Base-by-base conservation (phyloP, 2,888 invertebrate species). In the Hylaea fasciaria region DNA sequence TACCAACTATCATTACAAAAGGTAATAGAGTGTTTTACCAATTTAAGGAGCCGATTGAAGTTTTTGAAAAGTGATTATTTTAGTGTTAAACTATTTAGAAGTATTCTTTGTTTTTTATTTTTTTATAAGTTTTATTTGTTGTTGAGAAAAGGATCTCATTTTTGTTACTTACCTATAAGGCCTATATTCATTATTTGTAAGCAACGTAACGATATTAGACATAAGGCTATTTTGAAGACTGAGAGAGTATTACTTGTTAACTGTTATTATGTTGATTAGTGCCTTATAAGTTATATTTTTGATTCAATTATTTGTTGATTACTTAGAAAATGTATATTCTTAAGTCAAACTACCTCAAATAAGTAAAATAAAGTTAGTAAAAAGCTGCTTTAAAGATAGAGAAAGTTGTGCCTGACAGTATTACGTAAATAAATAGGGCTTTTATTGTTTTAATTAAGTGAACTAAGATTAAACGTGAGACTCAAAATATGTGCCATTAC, bases 1-100 rank as follows among this genome's bases (percentile, higher is more conserved):
- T 65, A 59, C 66, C 64, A 50, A 58, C 62, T 40, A 41, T 71
- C 44, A 35, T 67, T 56, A 57, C 60, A 39, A 63, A 70, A 45
- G 55, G 61, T 51, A 45, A 53, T 12, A 67, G 57, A 52, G 60
- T 59, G 12, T 65, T 63, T 62, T 68, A 68, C 57, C 64, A 62
- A 62, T 68, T 66, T 62, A 48, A 56, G 13, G 47, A 64, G 14
- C 0, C 54, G 12, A 57, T 57, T 61, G 54, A 57, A 57, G 54
- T 57, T 44, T 52, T 44, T 17, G 55, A 52, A 48, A 53, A 60
- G 44, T 56, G 12, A 55, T 54, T 59, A 13, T 52, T 59, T 45
- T 28, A n/a, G 22, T 45, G 2, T 45, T 45, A n/a, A 9, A 45
- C 7, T 45, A 45, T 45, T 45, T 45, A n/a, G 45, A 29, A 45